These are phyloP conservation scores for Hemicrepidius hirtus DNA, from an alignment of 2,888 invertebrate genomes.

Conservation along the genomic window DNA sequence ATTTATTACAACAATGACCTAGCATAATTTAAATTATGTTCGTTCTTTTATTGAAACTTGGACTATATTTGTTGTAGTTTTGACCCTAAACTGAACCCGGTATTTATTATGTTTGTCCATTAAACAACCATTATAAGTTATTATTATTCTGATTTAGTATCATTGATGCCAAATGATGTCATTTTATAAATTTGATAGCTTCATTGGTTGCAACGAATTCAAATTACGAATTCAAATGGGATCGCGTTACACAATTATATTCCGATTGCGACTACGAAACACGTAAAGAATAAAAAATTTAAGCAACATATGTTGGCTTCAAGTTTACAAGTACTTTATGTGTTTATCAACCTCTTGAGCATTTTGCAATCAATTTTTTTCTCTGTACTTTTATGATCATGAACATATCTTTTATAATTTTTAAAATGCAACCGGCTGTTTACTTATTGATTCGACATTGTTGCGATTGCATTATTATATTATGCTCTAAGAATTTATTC, in stretches of 20 bases:
- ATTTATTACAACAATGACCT: slow-evolving; percentile 12
- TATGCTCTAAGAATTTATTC: too few species aligned
- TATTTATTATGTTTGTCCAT: slow-evolving; percentile 11
- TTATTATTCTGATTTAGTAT: slow-evolving; percentile 35
- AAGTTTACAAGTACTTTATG: too few species aligned
- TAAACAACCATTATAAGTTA: slow-evolving; percentile 18
- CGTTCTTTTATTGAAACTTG: slow-evolving; percentile 27
- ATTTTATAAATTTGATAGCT: slow-evolving; percentile 39
- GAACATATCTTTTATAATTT: too few species aligned
- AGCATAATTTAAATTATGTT: slow-evolving; percentile 23
- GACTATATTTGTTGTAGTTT: slow-evolving; percentile 23
- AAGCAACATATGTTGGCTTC: too few species aligned
- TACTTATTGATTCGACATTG: too few species aligned
- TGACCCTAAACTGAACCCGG: slow-evolving; percentile 25
- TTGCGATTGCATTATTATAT: too few species aligned
- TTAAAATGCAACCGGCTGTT: too few species aligned
- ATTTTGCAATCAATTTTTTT: too few species aligned
- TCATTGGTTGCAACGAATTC: slow-evolving; percentile 17
- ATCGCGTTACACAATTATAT: slow-evolving; percentile 1
- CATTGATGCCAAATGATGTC: slow-evolving; percentile 39
- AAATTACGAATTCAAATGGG: slow-evolving; percentile 14
- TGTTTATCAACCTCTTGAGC: too few species aligned
- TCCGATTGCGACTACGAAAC: not conserved
- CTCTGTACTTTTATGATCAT: too few species aligned
- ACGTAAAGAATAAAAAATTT: not conserved